These are phyloP conservation scores for Philonicus albiceps DNA, from an alignment of 2,888 invertebrate species.

Conservation along the genomic window DNA sequence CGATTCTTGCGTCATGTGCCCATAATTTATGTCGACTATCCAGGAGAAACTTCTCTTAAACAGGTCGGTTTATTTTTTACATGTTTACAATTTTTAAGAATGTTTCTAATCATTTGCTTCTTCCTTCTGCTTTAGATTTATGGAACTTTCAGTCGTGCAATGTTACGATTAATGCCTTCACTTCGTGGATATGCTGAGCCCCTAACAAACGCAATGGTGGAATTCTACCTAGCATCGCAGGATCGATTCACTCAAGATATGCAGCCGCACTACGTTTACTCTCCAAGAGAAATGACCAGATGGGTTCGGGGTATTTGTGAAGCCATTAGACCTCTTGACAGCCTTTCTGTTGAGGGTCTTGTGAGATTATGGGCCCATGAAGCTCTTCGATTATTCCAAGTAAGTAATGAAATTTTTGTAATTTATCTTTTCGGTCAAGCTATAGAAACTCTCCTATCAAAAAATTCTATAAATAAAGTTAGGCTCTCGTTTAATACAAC, in stretches of 20 bases:
- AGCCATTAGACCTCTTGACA: constrained; percentile 94
- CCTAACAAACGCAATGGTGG: constrained; percentile 98
- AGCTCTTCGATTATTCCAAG: constrained; percentile 94
- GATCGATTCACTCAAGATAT: constrained; percentile 99
- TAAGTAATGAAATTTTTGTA: neutral
- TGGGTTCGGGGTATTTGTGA: constrained; percentile 99
- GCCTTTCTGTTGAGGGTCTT: constrained; percentile 88
- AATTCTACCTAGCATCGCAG: constrained; percentile 95
- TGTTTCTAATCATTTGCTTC: constrained; percentile 48
- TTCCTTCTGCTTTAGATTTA: constrained; percentile 75
- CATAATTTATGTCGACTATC: constrained; percentile 99
- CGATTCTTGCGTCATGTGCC: constrained; percentile 92
- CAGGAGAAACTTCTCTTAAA: constrained; percentile 96
- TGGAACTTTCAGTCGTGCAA: constrained; percentile 97
- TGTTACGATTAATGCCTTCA: constrained; percentile 93
- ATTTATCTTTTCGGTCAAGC: too few species aligned
- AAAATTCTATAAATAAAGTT: too few species aligned
- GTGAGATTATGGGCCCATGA: constrained; percentile 99
- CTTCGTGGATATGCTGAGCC: constrained; percentile 94
- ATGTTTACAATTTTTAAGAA: neutral
- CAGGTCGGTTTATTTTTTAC: constrained; percentile 66
- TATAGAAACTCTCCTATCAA: too few species aligned
- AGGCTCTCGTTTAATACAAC: too few species aligned
- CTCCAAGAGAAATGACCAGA: constrained; percentile 97
- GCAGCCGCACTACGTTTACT: constrained; percentile 99